Conservation (phyloP, 2,888 invertebrate genomes). For the Cerastis rubricosa region DNA sequence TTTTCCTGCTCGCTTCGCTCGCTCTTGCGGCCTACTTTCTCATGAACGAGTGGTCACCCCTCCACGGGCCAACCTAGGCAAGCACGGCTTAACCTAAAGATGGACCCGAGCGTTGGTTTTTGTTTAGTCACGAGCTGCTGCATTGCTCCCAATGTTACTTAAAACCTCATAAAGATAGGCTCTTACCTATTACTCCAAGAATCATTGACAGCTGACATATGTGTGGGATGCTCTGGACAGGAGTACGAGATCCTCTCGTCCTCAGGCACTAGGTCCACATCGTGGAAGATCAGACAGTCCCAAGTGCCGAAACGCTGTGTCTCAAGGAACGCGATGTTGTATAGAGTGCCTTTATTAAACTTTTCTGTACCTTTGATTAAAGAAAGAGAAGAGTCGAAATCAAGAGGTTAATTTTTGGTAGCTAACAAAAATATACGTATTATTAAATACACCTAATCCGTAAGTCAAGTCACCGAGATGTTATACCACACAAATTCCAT, state of each 20-base stretch:
- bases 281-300: constrained; percentile 59
- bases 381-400: neutral
- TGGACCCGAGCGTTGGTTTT: neutral
- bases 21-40: too few relatives aligned
- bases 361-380: constrained; percentile 42
- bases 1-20: too few relatives aligned
- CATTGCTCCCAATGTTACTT: neutral
- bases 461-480: too few relatives aligned
- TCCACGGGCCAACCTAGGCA: neutral
- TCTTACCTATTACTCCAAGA: constrained; percentile 9
- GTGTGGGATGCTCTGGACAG: constrained; percentile 44
- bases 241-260: constrained; percentile 54
- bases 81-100: neutral
- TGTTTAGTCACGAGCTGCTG: neutral
- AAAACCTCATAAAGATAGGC: neutral
- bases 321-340: constrained; percentile 58
- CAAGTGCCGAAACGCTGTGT: constrained; percentile 58
- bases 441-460: too few relatives aligned
- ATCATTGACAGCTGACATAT: constrained; percentile 28
- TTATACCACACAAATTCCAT: too few relatives aligned
- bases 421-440: too few relatives aligned
- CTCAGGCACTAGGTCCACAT: constrained; percentile 53
- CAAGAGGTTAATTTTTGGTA: too few relatives aligned
- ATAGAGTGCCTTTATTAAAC: constrained; percentile 60
- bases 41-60: neutral